These are phyloP conservation scores for Plutella xylostella DNA, from an alignment of 2,888 invertebrate genomes.

Conservation along the genomic window DNA sequence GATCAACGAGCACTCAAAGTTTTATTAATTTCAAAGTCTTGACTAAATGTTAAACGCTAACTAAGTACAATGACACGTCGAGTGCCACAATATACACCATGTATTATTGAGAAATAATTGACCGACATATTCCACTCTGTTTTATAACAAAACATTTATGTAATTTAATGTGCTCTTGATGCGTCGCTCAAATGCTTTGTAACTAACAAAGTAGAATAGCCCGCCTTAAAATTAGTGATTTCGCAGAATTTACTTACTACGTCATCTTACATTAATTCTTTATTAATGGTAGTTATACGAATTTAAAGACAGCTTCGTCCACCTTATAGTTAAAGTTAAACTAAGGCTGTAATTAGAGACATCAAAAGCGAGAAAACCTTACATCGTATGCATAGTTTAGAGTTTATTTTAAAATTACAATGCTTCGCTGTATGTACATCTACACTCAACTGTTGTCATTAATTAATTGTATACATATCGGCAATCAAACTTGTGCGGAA, in stretches of 20 bases:
- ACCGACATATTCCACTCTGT: neutral
- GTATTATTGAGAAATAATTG: too few species aligned
- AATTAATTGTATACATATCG: constrained; percentile 5
- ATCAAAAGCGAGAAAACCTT: constrained; percentile 43
- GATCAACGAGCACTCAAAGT: constrained; percentile 59
- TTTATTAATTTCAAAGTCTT: constrained; percentile 51
- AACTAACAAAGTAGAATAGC: too few species aligned
- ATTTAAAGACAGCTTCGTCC: constrained; percentile 30
- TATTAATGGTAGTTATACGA: constrained; percentile 1
- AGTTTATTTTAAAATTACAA: constrained; percentile 27
- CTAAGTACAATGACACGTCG: constrained; percentile 58
- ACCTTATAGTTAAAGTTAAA: constrained; percentile 33
- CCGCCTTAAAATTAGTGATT: too few species aligned
- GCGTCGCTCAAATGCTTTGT: constrained; percentile 8
- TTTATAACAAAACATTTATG: neutral
- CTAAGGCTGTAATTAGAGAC: constrained; percentile 38
- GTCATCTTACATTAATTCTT: constrained; percentile 9
- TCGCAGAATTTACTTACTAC: too few species aligned
- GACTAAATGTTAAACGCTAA: constrained; percentile 58
- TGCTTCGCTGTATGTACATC: constrained; percentile 32
- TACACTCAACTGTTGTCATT: neutral
- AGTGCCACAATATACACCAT: constrained; percentile 24
- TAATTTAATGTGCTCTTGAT: neutral
- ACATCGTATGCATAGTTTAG: constrained; percentile 28
- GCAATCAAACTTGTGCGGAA: constrained; percentile 47